Evolutionary conservation across 2,113 vertebrate genomes (phyloP).

Genomic region (Serranochromis macrocephalus): DNA sequence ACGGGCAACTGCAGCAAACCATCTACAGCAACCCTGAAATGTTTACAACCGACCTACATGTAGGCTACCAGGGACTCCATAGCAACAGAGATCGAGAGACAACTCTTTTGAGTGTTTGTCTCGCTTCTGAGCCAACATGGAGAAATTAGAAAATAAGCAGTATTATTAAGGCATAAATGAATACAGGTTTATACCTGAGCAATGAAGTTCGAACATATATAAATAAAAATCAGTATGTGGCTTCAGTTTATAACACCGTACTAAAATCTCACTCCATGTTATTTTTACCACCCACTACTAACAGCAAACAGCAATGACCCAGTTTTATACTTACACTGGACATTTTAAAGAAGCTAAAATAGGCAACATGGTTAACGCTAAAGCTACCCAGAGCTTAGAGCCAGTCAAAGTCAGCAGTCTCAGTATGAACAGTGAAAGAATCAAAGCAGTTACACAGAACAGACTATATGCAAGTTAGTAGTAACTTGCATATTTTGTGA

Average conservation of each 20-base stretch:
- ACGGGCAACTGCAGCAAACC: constrained; percentile 53
- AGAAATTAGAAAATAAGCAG: not conserved
- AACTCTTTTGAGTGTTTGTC: constrained; percentile 34
- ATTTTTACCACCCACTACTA: not conserved
- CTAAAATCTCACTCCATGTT: not conserved
- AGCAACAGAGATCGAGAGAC: constrained; percentile 60
- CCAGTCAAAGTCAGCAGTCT: not conserved
- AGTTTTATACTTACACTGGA: not conserved
- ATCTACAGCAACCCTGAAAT: constrained; percentile 71
- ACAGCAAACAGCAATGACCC: not conserved
- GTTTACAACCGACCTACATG: constrained; percentile 72
- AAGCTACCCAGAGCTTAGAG: not conserved
- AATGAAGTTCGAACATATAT: not conserved
- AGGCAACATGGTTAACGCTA: not conserved
- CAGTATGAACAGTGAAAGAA: not conserved
- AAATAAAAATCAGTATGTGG: not conserved
- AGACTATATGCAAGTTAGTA: not conserved
- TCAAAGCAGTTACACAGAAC: not conserved
- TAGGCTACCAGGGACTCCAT: constrained; percentile 69
- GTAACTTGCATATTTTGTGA: not conserved
- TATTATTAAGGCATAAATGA: not conserved
- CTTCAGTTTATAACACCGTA: not conserved
- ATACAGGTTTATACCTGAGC: not conserved
- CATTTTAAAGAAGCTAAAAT: not conserved
- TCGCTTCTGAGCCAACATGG: constrained; percentile 30